These are phyloP conservation scores for Maccullochella peelii DNA, from an alignment of 2,113 vertebrate species.

Conservation along the genomic window DNA sequence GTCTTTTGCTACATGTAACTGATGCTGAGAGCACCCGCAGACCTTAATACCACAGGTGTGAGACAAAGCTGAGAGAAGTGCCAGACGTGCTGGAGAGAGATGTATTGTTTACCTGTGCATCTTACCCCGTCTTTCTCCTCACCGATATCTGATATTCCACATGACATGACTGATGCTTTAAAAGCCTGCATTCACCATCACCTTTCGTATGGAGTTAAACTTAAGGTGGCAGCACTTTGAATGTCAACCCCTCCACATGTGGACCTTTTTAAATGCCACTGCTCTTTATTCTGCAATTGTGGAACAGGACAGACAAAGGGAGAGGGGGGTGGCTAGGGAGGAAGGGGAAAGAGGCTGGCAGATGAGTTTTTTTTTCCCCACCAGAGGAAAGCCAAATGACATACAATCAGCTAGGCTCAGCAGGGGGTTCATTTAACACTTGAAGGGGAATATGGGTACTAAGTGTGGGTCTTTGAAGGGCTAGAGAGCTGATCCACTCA, in stretches of 20 bases:
- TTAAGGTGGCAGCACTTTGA: conserved; percentile 81
- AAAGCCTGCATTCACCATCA: conserved; percentile 68
- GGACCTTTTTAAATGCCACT: conserved; percentile 85
- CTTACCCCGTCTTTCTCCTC: conserved; percentile 29
- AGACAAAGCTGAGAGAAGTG: conserved; percentile 43
- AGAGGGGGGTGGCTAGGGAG: conserved; percentile 21
- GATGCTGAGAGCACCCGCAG: conserved; percentile 19
- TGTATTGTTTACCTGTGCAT: conserved; percentile 65
- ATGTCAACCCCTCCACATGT: conserved; percentile 80
- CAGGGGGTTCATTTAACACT: conserved; percentile 75
- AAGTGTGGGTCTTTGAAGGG: conserved; percentile 66
- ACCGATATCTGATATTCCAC: conserved; percentile 56
- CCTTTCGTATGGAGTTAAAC: conserved; percentile 79
- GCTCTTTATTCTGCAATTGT: conserved; percentile 76
- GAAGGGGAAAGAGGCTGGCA: conserved; percentile 37
- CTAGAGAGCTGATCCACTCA: conserved; percentile 59
- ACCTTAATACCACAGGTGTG: conserved; percentile 39
- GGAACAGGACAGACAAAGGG: conserved; percentile 73
- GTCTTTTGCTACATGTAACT: conserved; percentile 37
- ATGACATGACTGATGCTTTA: conserved; percentile 68
- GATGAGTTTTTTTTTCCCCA: conserved; percentile 54
- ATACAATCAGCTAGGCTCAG: conserved; percentile 69
- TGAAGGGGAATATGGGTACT: conserved; percentile 61
- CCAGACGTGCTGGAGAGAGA: conserved; percentile 30
- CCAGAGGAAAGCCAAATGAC: conserved; percentile 70